phyloP scores from a whole-genome alignment of 2,888 invertebrate species.

The Phalera bucephala region DNA sequence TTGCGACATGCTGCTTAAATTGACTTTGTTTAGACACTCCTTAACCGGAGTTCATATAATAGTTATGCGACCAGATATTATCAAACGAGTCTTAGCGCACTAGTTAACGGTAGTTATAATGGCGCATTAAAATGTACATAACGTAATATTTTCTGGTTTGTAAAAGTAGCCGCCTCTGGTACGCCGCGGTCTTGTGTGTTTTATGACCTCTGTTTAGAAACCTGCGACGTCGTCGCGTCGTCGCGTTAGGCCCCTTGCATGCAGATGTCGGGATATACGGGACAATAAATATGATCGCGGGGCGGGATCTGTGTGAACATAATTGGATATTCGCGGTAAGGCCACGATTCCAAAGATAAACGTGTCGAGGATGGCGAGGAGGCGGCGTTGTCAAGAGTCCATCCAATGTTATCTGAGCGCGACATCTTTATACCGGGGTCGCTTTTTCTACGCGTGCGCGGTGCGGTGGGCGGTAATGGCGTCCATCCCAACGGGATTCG shows the following conservation, averaged over 20 bases:
- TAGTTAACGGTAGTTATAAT: constrained; percentile 57
- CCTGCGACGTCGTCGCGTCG: constrained; percentile 31
- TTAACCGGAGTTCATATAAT: constrained; percentile 32
- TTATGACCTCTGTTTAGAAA: constrained; percentile 57
- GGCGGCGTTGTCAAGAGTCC: constrained; percentile 67
- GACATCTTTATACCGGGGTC: constrained; percentile 73
- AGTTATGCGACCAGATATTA: constrained; percentile 37
- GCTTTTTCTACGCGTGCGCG: constrained; percentile 74
- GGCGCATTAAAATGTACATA: constrained; percentile 61
- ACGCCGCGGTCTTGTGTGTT: constrained; percentile 46
- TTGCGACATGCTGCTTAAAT: too few relatives aligned
- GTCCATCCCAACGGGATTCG: constrained; percentile 78
- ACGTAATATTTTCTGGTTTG: constrained; percentile 48
- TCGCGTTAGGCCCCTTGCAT: constrained; percentile 48
- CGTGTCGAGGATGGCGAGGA: constrained; percentile 47
- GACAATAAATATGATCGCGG: constrained; percentile 50
- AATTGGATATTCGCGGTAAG: constrained; percentile 68
- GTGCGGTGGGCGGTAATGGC: constrained; percentile 77
- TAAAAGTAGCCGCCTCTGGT: constrained; percentile 51
- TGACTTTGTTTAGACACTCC: constrained; percentile 39
- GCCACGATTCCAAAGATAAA: constrained; percentile 57
- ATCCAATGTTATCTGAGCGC: constrained; percentile 66
- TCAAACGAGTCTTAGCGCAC: constrained; percentile 41
- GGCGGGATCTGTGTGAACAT: constrained; percentile 57
- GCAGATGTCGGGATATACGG: constrained; percentile 45